Conservation (phyloP, 2,888 invertebrate species). For the Troides aeacus region DNA sequence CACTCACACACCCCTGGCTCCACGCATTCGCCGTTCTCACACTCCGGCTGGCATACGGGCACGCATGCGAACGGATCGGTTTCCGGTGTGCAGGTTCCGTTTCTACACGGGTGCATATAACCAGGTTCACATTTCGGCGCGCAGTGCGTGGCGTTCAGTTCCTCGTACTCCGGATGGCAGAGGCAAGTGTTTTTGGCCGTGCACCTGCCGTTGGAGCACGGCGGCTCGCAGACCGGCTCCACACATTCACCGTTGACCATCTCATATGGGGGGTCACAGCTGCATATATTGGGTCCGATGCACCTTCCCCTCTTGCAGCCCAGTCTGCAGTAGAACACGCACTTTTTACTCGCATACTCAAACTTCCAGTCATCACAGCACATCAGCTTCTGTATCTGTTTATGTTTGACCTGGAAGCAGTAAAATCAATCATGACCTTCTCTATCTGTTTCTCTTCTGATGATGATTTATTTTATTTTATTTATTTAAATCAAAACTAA, state of each 20-base stretch:
- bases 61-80: slow-evolving; percentile 5
- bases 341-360: slow-evolving; percentile 29
- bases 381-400: background rate
- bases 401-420: background rate
- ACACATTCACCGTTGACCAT: slow-evolving; percentile 37
- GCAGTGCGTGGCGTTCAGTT: slow-evolving; percentile 34
- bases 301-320: slow-evolving; percentile 56
- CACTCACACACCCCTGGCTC: slow-evolving; percentile 28
- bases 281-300: slow-evolving; percentile 45
- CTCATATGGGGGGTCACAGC: slow-evolving; percentile 45
- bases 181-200: slow-evolving; percentile 37
- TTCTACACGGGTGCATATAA: slow-evolving; percentile 14
- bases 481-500: too few relatives aligned
- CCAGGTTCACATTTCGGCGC: slow-evolving; percentile 30
- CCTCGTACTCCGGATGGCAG: slow-evolving; percentile 43
- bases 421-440: background rate
- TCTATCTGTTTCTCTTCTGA: too few relatives aligned
- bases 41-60: slow-evolving; percentile 23
- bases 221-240: slow-evolving; percentile 43
- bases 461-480: too few relatives aligned
- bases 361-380: slow-evolving; percentile 35
- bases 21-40: slow-evolving; percentile 26
- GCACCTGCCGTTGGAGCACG: slow-evolving; percentile 46
- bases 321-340: slow-evolving; percentile 39
- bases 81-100: slow-evolving; percentile 1